Evolutionary conservation across 2,797 vertebrate species (phyloP).

Genomic region (Kryptolebias ocellatus): DNA sequence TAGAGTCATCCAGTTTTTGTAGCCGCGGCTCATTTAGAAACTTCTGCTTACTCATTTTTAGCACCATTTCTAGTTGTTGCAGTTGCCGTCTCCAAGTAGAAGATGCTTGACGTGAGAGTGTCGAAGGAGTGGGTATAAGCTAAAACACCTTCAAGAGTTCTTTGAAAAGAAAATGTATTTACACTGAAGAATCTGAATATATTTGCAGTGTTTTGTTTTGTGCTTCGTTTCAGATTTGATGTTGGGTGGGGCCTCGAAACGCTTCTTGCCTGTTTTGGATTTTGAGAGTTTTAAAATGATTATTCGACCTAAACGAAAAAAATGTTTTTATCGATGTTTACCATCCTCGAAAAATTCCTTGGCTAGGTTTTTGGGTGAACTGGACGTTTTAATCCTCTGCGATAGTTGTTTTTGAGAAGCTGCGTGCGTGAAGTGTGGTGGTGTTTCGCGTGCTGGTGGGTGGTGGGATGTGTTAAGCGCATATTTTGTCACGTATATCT

Average conservation of each 20-base stretch:
- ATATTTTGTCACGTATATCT: conserved; percentile 11
- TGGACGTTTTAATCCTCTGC: conserved; percentile 6
- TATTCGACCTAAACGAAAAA: conserved; percentile 31
- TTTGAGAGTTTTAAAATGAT: conserved; percentile 39
- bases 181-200: conserved; percentile 60
- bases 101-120: conserved; percentile 48
- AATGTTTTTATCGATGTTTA: conserved; percentile 39
- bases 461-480: conserved; percentile 8
- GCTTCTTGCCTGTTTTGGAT: conserved; percentile 48
- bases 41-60: conserved; percentile 28
- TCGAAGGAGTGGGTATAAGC: conserved; percentile 64
- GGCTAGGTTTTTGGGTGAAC: conserved; percentile 2
- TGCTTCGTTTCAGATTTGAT: conserved; percentile 53
- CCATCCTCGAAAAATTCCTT: conserved; percentile 9
- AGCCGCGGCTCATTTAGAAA: conserved; percentile 38
- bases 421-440: conserved; percentile 35
- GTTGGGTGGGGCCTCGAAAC: conserved; percentile 46
- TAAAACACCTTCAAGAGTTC: conserved; percentile 52
- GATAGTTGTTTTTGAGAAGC: conserved; percentile 24
- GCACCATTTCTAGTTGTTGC: conserved; percentile 49
- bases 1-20: conserved; percentile 40
- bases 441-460: conserved; percentile 21
- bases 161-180: conserved; percentile 50
- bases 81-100: conserved; percentile 38
- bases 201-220: conserved; percentile 35